These are phyloP conservation scores for Calidris pygmaea DNA, from an alignment of 2,113 vertebrate genomes.

Conservation along the genomic window DNA sequence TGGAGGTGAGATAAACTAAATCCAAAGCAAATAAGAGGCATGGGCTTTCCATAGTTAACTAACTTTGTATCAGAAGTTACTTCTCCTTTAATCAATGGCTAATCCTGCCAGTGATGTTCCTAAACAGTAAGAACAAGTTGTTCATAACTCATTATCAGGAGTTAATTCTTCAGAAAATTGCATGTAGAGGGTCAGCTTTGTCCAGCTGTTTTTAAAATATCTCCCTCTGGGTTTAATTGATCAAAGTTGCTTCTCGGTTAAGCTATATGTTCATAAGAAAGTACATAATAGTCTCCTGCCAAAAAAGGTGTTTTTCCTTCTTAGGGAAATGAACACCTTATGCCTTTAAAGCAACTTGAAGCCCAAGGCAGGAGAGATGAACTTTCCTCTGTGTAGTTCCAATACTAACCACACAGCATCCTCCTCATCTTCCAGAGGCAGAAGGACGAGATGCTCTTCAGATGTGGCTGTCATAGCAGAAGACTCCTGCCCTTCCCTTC, in stretches of 20 bases:
- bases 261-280: not conserved
- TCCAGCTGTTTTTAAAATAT: not conserved
- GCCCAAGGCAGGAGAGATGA: not conserved
- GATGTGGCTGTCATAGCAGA: not conserved
- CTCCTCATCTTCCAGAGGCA: not conserved
- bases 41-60: not conserved
- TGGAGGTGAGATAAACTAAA: constrained; percentile 44
- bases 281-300: not conserved
- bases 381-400: not conserved
- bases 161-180: not conserved
- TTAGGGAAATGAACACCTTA: not conserved
- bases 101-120: not conserved
- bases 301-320: not conserved
- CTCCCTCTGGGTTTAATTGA: not conserved
- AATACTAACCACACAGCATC: not conserved
- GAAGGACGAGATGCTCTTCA: not conserved
- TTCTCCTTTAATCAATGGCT: not conserved
- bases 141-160: not conserved
- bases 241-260: not conserved
- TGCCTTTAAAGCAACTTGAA: not conserved
- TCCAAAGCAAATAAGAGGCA: not conserved
- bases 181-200: not conserved
- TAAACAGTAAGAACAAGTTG: not conserved
- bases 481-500: not conserved
- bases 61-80: not conserved